These are phyloP conservation scores for Himalopsyche kuldschensis DNA, from an alignment of 2,888 invertebrate species.

Conservation along the genomic window DNA sequence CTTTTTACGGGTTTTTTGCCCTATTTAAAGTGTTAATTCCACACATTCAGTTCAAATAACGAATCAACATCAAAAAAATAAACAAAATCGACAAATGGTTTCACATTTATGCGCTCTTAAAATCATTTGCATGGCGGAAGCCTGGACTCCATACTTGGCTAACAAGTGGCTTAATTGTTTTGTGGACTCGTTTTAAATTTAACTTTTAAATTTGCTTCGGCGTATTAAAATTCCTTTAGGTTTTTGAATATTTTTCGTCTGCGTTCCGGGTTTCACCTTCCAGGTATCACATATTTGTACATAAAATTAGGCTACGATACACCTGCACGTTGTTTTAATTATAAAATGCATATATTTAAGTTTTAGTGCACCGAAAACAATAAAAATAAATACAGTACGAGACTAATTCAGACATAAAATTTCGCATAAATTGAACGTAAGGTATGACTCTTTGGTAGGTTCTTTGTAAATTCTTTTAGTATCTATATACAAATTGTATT, in stretches of 20 bases:
- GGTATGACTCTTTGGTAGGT: no score
- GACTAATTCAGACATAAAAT: background rate
- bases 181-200: background rate
- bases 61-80: background rate
- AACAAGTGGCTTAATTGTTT: background rate
- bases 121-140: background rate
- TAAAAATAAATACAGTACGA: background rate
- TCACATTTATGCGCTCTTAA: no score
- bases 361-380: background rate
- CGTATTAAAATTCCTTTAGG: constrained; percentile 22
- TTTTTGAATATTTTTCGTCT: constrained; percentile 8
- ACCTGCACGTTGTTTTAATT: background rate
- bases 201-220: constrained; percentile 7
- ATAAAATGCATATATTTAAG: background rate
- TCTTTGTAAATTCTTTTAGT: no score
- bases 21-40: background rate
- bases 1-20: background rate
- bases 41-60: background rate
- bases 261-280: background rate
- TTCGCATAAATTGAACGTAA: no score
- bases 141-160: background rate
- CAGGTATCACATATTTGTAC: background rate
- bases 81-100: no score
- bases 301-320: background rate
- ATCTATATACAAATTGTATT: no score